Base-by-base conservation (phyloP, 2,888 invertebrate species). In the Pheosia gnoma region DNA sequence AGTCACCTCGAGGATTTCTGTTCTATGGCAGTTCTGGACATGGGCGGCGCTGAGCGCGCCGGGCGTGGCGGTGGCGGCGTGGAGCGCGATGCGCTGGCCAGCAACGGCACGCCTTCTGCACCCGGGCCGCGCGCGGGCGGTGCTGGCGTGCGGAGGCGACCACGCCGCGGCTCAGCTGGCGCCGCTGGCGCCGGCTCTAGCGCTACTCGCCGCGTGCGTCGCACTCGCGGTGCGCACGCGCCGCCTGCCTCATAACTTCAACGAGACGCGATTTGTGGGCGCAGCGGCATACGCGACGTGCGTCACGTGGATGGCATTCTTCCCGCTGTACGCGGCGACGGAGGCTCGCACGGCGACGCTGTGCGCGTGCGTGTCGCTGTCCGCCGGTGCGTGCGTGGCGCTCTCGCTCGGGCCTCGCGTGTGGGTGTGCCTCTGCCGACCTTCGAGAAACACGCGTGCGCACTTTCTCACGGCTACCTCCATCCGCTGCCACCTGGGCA, bases 231-330 rank as follows among this genome's bases (percentile, higher is more conserved):
- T 96, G 57, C 96, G 96, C 82, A 96, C 96, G 0, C 90, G 97
- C 52, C 96, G 97, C 79, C 94, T 97, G 36, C 97, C 97, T 0
- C 97, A 96, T 85, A 97, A 97, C 86, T 97, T 97, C 86, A 97
- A 97, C 91, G 97, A 96, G 82, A 95, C 95, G 0, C 95, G 95
- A 77, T 95, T 95, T 80, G 96, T 96, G 69, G 96, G 97, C 3
- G 97, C 97, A 80, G 96, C 97, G 38, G 97, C 97, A 95, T 97
- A 96, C 88, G 96, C 96, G 0, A 96, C 96, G 0, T 95, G 96
- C 84, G 95, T 96, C 55, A 96, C 96, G 65, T 97, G 97, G 97
- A 91, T 96, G 49, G 97, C 97, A 11, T 97, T 97, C 85, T 94
- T 96, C 49, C 96, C 96, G 25, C 95, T 97, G 72, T 97, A 96